Evolutionary conservation across 2,888 invertebrate genomes (phyloP).

Genomic region (Agrotis clavis): DNA sequence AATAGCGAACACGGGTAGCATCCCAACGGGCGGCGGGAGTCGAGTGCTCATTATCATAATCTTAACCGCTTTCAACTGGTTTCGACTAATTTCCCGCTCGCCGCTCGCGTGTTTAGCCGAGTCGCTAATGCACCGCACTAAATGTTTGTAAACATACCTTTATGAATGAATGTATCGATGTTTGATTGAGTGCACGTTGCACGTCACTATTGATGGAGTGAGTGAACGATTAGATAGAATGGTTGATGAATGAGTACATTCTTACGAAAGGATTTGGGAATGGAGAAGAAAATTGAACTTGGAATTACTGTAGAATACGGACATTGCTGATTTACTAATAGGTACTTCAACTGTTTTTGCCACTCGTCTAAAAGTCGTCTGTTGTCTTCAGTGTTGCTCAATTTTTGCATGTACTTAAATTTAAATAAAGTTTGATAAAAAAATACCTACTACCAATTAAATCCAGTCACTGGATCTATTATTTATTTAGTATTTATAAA

Average conservation of each 20-base stretch:
- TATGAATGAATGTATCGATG: slow-evolving; percentile 63
- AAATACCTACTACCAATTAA: background rate
- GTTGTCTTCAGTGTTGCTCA: background rate
- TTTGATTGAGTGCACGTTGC: slow-evolving; percentile 48
- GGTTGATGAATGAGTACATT: slow-evolving; percentile 35
- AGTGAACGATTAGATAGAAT: slow-evolving; percentile 33
- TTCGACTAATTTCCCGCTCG: slow-evolving; percentile 76
- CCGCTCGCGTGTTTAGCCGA: slow-evolving; percentile 70
- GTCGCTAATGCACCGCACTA: slow-evolving; percentile 65
- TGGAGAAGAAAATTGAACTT: background rate
- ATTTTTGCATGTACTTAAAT: slow-evolving; percentile 7
- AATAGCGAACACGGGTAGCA: slow-evolving; percentile 64
- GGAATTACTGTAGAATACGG: slow-evolving; percentile 1
- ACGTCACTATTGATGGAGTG: slow-evolving; percentile 51
- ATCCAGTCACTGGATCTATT: background rate
- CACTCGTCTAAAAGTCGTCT: too few species aligned
- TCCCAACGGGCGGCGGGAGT: slow-evolving; percentile 66
- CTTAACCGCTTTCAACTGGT: slow-evolving; percentile 76
- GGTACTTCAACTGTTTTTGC: background rate
- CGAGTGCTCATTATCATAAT: slow-evolving; percentile 78
- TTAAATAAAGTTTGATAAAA: background rate
- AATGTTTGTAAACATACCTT: slow-evolving; percentile 70
- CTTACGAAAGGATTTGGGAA: slow-evolving; percentile 11
- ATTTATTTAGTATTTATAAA: too few species aligned
- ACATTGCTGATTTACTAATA: background rate